phyloP scores from a whole-genome alignment of 2,113 vertebrate genomes.

The Corythoichthys intestinalis region DNA sequence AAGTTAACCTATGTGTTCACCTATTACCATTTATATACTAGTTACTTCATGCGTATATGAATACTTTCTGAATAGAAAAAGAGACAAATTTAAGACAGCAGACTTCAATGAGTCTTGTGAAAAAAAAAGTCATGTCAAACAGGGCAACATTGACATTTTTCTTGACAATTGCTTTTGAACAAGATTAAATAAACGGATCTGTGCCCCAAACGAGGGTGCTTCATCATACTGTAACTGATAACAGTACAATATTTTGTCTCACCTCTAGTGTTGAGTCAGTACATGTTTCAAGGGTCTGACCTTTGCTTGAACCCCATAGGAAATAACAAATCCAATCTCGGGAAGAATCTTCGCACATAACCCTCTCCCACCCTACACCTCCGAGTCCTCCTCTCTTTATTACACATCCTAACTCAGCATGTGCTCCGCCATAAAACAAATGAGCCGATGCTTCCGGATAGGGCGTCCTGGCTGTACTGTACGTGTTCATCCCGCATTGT shows the following conservation, averaged over 20 bases:
- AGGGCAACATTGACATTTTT: too few relatives aligned
- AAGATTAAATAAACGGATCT: too few relatives aligned
- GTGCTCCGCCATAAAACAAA: constrained; percentile 54
- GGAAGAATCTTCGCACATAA: constrained; percentile 15
- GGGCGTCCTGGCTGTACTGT: constrained; percentile 21
- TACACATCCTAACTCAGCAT: constrained; percentile 30
- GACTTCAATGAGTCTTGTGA: too few relatives aligned
- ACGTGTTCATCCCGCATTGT: background rate
- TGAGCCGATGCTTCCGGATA: constrained; percentile 37
- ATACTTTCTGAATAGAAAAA: too few relatives aligned
- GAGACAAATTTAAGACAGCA: too few relatives aligned
- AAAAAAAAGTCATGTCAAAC: too few relatives aligned
- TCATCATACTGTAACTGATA: background rate
- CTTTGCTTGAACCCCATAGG: constrained; percentile 50
- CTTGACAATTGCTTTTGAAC: too few relatives aligned
- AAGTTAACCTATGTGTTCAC: too few relatives aligned
- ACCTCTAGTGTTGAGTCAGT: background rate
- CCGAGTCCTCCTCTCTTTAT: constrained; percentile 41
- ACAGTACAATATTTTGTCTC: background rate
- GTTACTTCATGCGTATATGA: too few relatives aligned
- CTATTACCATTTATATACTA: too few relatives aligned
- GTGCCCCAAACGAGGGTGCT: too few relatives aligned
- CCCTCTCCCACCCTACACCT: constrained; percentile 1
- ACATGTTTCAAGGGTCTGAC: constrained; percentile 38
- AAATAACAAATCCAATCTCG: constrained; percentile 47